These are phyloP conservation scores for Drosophila nebulosa DNA, from an alignment of 1,140 invertebrate species.

Conservation along the genomic window DNA sequence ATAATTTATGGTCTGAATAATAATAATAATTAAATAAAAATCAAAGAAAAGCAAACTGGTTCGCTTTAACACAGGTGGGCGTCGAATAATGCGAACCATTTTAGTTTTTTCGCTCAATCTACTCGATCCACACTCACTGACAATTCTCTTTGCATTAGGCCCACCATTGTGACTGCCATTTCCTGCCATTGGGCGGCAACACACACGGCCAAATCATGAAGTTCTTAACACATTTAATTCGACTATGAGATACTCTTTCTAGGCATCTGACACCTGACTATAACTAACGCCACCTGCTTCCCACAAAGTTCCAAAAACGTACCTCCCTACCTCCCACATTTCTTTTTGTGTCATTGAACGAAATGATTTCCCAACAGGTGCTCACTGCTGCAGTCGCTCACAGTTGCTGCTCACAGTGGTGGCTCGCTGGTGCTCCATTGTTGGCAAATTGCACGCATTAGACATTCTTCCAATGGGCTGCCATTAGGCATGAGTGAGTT, in stretches of 20 bases:
- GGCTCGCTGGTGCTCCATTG: conserved; percentile 11
- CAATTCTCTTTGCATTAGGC: conserved; percentile 37
- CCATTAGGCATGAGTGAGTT: conserved; percentile 40
- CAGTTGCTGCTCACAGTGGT: too few relatives aligned
- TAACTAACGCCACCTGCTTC: conserved; percentile 45
- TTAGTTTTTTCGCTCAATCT: conserved; percentile 1
- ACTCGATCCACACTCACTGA: conserved; percentile 14
- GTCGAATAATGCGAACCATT: conserved; percentile 35
- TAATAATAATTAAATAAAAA: conserved; percentile 19
- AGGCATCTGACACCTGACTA: background rate
- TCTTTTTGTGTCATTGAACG: conserved; percentile 72
- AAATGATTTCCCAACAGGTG: conserved; percentile 53
- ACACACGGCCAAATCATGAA: conserved; percentile 19
- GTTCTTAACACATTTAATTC: background rate
- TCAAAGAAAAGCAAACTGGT: conserved; percentile 19
- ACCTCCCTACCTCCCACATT: conserved; percentile 21
- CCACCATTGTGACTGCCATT: conserved; percentile 36
- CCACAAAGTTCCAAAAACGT: too few relatives aligned
- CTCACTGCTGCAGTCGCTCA: background rate
- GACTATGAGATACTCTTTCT: background rate
- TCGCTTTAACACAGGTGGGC: conserved; percentile 28
- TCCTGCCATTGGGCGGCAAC: conserved; percentile 54
- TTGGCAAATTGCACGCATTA: conserved; percentile 69
- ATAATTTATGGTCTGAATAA: conserved; percentile 48
- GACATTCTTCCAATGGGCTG: conserved; percentile 48